Evolutionary conservation across 2,113 vertebrate species (phyloP).

Genomic region (Melanerpes formicivorus): DNA sequence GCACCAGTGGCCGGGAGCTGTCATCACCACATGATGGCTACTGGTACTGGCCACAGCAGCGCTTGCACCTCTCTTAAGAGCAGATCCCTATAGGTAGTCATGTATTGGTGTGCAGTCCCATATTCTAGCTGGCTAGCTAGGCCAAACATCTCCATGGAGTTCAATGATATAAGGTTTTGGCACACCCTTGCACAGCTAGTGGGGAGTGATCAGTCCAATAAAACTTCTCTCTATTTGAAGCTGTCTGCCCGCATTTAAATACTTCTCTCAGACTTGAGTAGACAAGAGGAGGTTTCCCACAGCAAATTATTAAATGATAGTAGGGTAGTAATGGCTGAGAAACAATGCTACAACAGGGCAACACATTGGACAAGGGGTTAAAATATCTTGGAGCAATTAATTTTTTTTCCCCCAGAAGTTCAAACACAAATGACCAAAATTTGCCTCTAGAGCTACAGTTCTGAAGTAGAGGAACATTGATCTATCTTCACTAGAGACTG

Average conservation of each 20-base stretch:
- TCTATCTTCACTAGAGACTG: rapidly evolving
- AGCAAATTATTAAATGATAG: background rate
- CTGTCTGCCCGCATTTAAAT: background rate
- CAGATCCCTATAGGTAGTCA: background rate
- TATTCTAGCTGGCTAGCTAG: background rate
- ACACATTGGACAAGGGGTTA: background rate
- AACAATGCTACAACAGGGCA: background rate
- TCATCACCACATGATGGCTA: rapidly evolving
- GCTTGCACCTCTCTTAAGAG: background rate
- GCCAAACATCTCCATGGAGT: background rate
- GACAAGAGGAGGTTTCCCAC: background rate
- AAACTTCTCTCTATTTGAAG: background rate
- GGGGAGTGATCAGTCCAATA: background rate
- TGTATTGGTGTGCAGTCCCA: background rate
- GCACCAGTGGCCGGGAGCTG: background rate
- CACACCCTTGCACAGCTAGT: background rate
- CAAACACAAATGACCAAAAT: background rate
- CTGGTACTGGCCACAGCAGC: background rate
- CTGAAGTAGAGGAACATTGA: background rate
- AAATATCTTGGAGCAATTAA: background rate
- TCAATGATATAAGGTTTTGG: background rate
- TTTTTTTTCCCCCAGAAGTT: background rate
- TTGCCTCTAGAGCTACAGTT: background rate
- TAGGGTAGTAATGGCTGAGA: background rate
- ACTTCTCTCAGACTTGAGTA: background rate